These are phyloP conservation scores for Rhynchomys soricoides DNA, from an alignment of 2,113 vertebrate genomes.

Conservation along the genomic window DNA sequence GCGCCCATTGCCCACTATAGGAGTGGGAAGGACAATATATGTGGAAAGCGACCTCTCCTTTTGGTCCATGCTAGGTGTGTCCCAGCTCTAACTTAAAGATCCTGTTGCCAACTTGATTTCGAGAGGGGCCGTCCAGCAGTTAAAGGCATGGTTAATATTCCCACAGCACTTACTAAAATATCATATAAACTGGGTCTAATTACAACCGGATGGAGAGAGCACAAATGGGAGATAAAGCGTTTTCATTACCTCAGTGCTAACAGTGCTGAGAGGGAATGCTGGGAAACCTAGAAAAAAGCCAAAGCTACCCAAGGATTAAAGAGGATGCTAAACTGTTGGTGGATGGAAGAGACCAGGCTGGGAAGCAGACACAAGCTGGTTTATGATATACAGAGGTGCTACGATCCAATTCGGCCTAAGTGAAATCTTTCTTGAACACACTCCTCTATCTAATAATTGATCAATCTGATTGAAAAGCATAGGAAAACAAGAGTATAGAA, in stretches of 20 bases:
- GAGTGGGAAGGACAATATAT: neutral
- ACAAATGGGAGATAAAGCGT: neutral
- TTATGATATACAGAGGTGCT: neutral
- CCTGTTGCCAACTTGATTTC: neutral
- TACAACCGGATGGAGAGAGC: too few species aligned
- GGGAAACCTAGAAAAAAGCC: neutral
- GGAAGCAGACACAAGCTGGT: neutral
- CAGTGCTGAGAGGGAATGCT: neutral
- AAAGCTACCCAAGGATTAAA: neutral
- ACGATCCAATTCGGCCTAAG: slow-evolving; percentile 16
- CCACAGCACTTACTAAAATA: slow-evolving; percentile 28
- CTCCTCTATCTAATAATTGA: slow-evolving; percentile 64
- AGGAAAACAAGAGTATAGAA: slow-evolving; percentile 29
- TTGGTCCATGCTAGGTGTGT: neutral
- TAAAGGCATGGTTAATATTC: neutral
- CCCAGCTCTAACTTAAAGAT: neutral
- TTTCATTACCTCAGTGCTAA: neutral
- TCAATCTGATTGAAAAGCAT: slow-evolving; percentile 66
- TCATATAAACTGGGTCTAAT: neutral
- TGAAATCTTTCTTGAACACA: slow-evolving; percentile 39
- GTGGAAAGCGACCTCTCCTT: neutral
- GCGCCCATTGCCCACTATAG: neutral
- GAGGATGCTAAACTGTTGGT: neutral
- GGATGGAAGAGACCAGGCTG: neutral
- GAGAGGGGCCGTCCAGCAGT: neutral